phyloP scores from a whole-genome alignment of 2,113 vertebrate genomes.

The Poeciliopsis retropinna region DNA sequence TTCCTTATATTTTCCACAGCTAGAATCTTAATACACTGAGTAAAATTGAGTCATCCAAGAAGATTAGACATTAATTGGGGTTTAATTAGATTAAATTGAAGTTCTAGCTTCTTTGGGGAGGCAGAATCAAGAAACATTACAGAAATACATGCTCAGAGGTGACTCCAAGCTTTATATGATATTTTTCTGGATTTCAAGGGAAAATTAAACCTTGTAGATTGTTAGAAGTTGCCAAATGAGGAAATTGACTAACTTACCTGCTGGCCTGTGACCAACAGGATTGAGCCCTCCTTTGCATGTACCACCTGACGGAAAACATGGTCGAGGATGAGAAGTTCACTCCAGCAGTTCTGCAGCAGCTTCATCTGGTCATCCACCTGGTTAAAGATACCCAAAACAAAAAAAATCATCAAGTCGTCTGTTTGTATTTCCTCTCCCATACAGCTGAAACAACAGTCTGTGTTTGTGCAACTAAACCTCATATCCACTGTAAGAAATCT shows the following conservation, averaged over 20 bases:
- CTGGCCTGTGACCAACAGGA: conserved; percentile 96
- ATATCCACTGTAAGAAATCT: conserved; percentile 4
- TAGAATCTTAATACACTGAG: conserved; percentile 30
- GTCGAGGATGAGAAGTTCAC: conserved; percentile 96
- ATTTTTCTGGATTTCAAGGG: background rate
- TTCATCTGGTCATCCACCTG: conserved; percentile 99
- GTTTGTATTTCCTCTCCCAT: conserved; percentile 3
- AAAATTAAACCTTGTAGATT: background rate
- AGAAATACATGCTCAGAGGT: conserved; percentile 20
- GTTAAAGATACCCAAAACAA: conserved; percentile 1
- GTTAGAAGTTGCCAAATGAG: background rate
- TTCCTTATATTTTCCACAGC: conserved; percentile 3
- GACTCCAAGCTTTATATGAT: background rate
- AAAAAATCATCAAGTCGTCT: conserved; percentile 7
- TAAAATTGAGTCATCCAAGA: conserved; percentile 59
- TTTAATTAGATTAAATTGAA: conserved; percentile 74
- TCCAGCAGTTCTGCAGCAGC: conserved; percentile 98
- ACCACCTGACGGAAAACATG: conserved; percentile 98
- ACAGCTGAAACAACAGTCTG: conserved; percentile 23
- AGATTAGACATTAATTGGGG: conserved; percentile 69
- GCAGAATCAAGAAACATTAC: conserved; percentile 66
- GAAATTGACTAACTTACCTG: conserved; percentile 84
- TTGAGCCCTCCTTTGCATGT: conserved; percentile 93
- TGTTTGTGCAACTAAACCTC: background rate
- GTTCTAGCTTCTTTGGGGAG: conserved; percentile 25